Conservation (phyloP, 2,888 invertebrate species). For the Orchesellides sinensis region DNA sequence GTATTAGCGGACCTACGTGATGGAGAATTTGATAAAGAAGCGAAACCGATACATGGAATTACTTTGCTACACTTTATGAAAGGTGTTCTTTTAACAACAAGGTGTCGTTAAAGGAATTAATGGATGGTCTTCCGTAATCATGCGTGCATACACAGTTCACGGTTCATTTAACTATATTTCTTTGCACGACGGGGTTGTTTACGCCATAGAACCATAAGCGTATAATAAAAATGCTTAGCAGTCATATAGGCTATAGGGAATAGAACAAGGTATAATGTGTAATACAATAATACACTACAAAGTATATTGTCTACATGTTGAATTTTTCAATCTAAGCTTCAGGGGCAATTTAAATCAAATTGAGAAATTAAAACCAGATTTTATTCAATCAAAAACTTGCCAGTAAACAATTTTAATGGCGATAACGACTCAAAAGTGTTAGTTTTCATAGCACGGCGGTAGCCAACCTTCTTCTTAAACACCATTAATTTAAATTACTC, state of each 20-base stretch:
- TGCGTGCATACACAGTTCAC: conserved; percentile 26
- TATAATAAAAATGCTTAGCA: too few relatives aligned
- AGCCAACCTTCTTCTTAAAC: not conserved
- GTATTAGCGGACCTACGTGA: conserved; percentile 11
- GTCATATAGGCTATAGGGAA: too few relatives aligned
- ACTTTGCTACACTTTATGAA: not conserved
- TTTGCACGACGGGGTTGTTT: not conserved
- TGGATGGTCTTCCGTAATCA: not conserved
- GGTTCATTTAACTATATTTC: conserved; percentile 8
- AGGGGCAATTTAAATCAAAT: conserved; percentile 1
- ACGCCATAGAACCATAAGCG: not conserved
- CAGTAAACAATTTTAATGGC: not conserved
- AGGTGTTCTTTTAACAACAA: not conserved
- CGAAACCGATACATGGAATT: not conserved
- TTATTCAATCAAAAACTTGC: conserved; percentile 6
- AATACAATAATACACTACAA: too few relatives aligned
- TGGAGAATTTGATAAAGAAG: conserved; percentile 5
- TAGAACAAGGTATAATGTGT: too few relatives aligned
- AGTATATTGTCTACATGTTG: too few relatives aligned
- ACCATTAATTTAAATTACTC: conserved; percentile 5
- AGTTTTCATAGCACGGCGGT: not conserved
- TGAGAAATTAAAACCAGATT: conserved; percentile 20
- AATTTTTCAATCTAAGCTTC: not conserved
- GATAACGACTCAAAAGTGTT: too few relatives aligned
- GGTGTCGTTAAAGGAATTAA: conserved; percentile 28